Evolutionary conservation across 2,888 invertebrate species (phyloP), one percentile per base, ranked within the genome.

Genomic region (Muschampia plurimacula): DNA sequence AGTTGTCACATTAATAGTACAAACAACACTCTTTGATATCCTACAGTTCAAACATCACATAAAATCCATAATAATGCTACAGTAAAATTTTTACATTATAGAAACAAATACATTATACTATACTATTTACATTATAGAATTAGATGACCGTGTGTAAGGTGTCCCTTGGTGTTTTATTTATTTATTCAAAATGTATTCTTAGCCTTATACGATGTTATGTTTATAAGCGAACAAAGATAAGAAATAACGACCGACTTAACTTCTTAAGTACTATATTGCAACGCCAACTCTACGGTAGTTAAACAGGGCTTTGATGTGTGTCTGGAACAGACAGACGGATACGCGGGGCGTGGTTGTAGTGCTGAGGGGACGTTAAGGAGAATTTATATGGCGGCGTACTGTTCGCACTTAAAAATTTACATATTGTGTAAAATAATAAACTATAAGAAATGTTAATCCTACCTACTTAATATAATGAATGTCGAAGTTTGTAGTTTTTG

Each of bases 261-360:
- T 28, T 28, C 13, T 57, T 15, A 57, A 67, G 28, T 67, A 59
- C n/a, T 15, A 57, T 44, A 22, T 49, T 52, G 36, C 36, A 36
- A 36, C 52, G 66, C 66, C 49, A 52, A 66, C 66, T 66, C 22
- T 55, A 57, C 55, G 67, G 57, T 44, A 55, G 57, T 67, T 66
- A 67, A 67, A 41, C 57, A 28, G 39, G 41, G 55, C 55, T 67
- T 57, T 67, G 67, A 57, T 66, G 66, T 66, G 65, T 49, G 66
- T 66, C 36, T 65, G 65, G 7, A 65, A 32, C 46, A 36, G 52
- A 32, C 52, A 52, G 65, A 52, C 65, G 65, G 52, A 66, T 66
- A 12, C 66, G 52, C 39, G 52, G 49, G 66, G 66, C 66, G 66
- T 66, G 66, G 52, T 36, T 12, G 15, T 66, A 39, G 66, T 22